phyloP scores from a whole-genome alignment of 2,888 invertebrate species.

The Caenorhabditis sulstoni region DNA sequence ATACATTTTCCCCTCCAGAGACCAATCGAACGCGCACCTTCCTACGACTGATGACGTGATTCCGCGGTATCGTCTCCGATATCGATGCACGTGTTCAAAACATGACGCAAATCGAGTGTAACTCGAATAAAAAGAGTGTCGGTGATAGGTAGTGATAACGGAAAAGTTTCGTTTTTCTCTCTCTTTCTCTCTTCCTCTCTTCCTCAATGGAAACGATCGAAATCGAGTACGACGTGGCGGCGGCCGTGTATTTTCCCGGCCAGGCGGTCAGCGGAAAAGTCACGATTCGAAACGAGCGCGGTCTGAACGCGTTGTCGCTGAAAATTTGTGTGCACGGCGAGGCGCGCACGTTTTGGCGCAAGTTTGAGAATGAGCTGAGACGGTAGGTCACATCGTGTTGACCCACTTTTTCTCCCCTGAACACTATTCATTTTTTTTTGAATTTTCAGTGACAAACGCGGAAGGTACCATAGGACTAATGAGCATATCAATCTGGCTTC shows the following conservation, averaged over 20 bases:
- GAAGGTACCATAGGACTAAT: not conserved
- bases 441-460: constrained; percentile 6
- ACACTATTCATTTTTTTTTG: no score
- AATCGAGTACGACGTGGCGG: constrained; percentile 18
- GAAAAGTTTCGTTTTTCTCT: not conserved
- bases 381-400: constrained; percentile 9
- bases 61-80: no score
- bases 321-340: constrained; percentile 45
- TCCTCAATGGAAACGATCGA: constrained; percentile 16
- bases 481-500: constrained; percentile 23
- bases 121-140: no score
- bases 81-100: no score
- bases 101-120: no score
- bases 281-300: constrained; percentile 9
- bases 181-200: not conserved
- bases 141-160: not conserved
- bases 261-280: constrained; percentile 24
- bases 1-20: no score
- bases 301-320: constrained; percentile 24
- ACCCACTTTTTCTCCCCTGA: no score
- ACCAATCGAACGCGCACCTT: no score
- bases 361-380: not conserved
- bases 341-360: constrained; percentile 13
- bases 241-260: constrained; percentile 15
- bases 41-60: no score